Base-by-base conservation (phyloP, 2,113 vertebrate species). In the Anhinga rufa region DNA sequence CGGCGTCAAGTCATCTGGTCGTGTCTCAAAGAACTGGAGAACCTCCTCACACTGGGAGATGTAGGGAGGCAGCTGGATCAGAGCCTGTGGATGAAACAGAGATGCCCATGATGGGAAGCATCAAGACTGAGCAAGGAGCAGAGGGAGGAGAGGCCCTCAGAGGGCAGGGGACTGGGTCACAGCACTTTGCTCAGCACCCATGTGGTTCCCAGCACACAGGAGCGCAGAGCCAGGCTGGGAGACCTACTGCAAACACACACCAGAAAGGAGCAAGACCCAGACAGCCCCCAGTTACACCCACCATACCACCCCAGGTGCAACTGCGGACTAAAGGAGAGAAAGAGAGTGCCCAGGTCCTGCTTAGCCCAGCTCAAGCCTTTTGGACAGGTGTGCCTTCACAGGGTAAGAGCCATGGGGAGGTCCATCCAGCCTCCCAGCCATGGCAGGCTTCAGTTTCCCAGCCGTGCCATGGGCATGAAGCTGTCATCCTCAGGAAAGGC, bases 11-110 rank as follows among this genome's bases (percentile, higher is more conserved):
- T 99, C 99, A 18, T 99, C 99, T 1, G 99, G 99, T 95, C 99
- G 98, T 21, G 99, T 99, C 98, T 99, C 99, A 89, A 99, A 99
- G 97, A 99, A 99, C 95, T 99, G 98, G 60, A 99, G 98, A 76
- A 99, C 99, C 94, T 99, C 99, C 72, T 99, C 99, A 1, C 99
- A 99, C 97, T 99, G 99, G 60, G 99, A 99, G 96, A 99, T 99
- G 96, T 99, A 99, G 46, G 99, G 99, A 4, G 99, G 99, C 94
- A 99, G 97, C 97, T 99, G 99, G 97, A 99, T 99, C 96, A 99
- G 98, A 80, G 99, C 99, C 99, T 99, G 97, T 0, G 57, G 88
- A 77, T 9, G 32, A 89, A 97, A 90, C 34, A 74, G 22, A 95
- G 40, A 85, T 26, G 55, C 2, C 0, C 1, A 34, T 76, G 60